Evolutionary conservation across 1,140 invertebrate species (phyloP), one percentile per base, ranked within the genome.

Genomic region (Ooceraea biroi): DNA sequence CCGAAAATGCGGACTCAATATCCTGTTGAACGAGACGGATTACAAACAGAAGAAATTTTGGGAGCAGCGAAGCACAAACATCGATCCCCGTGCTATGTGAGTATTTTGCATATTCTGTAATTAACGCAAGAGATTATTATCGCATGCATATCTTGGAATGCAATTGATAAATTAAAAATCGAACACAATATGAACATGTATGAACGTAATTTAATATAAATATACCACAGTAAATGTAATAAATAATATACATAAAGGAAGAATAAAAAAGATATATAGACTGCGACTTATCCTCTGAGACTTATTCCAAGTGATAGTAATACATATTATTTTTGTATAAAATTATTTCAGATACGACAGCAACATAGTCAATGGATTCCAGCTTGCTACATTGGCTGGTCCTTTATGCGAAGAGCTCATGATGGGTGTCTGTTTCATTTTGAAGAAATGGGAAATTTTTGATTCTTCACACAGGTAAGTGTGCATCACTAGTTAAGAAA

Each of bases 331-430:
- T 36, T 7, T 36, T 7, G 7, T 36, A 17, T 55, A 63, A 60
- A 57, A 85, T 25, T 69, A 50, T 63, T 78, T 89, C 73, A 94
- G 93, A 90, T 97, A 96, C 91, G 97, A 97, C 89, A 97, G 95
- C 91, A 97, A 97, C 93, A 96, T 99, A 91, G 95, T 99, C 1
- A 98, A 97, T 95, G 99, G 99, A 1, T 99, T 99, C 94, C 98
- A 99, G 95, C 93, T 99, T 90, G 98, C 98, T 0, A 97, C 98
- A 1, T 93, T 97, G 17, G 96, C 97, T 61, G 99, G 99, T 4
- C 98, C 98, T 4, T 92, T 99, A 22, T 99, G 99, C 94, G 98
- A 99, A 92, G 99, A 99, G 91, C 98, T 98, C 19, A 98, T 99
- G 97, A 97, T 97, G 95, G 98, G 98, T 1, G 98, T 99, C 0